Base-by-base conservation (phyloP, 2,797 vertebrate species). In the Aldrovandia affinis region DNA sequence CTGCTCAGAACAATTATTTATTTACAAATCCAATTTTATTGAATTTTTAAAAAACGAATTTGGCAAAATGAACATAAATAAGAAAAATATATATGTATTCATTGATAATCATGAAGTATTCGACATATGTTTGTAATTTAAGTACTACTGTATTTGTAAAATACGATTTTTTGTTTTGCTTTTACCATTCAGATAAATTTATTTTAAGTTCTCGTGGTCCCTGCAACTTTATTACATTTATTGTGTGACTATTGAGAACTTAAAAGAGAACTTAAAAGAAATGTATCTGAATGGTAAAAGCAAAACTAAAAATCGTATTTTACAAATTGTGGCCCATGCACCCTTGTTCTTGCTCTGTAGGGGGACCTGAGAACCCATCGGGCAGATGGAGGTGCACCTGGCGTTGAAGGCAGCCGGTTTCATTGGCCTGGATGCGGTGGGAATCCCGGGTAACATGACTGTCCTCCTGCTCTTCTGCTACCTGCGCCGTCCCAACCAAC, bases 401-500 rank as follows among this genome's bases (percentile, higher is more conserved):
- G 68, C 88, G 25, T 75, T 91, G 75, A 86, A 90, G 25, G 85
- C 89, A 14, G 73, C 86, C 73, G 82, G 86, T 57, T 90, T 90
- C 57, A 57, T 91, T 83, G 83, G 82, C 20, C 82, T 92, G 79
- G 83, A 88, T 50, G 33, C 78, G 3, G 88, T 90, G 50, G 90
- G 89, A 30, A 89, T 89, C 75, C 91, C 88, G 9, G 88, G 88
- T 39, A 92, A 91, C 65, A 70, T 89, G n/a, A 79, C 81, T 47
- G 88, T 89, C 57, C 55, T 92, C 79, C 86, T 85, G 70, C 81
- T 89, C 47, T 90, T 92, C 55, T 22, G 86, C 36, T 84, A 86
- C 68, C 87, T 86, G 6, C 83, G 73, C 44, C n/a, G 78, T 47
- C n/a, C 78, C 78, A 12, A 42, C 86, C 61, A 89, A 87, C 42